Evolutionary conservation across 2,113 vertebrate genomes (phyloP).

Genomic region (Dascyllus trimaculatus): DNA sequence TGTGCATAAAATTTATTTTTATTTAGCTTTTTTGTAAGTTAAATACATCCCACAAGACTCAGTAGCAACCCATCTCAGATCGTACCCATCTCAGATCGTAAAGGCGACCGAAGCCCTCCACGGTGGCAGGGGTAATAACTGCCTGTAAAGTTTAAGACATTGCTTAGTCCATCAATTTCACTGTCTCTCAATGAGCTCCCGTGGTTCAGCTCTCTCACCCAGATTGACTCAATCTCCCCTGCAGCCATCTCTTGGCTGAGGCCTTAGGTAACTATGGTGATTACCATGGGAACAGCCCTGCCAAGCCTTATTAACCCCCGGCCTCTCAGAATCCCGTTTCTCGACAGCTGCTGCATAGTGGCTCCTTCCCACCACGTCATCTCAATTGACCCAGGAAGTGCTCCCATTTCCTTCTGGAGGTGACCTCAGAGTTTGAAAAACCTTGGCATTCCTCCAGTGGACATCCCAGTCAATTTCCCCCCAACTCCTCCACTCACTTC

Average conservation of each 20-base stretch:
- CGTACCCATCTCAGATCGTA: slow-evolving; percentile 55
- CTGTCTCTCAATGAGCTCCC: slow-evolving; percentile 13
- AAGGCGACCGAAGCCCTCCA: slow-evolving; percentile 19
- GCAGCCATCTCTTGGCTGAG: slow-evolving; percentile 44
- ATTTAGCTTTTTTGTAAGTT: slow-evolving; percentile 51
- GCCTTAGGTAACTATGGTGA: slow-evolving; percentile 53
- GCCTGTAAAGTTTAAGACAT: slow-evolving; percentile 52
- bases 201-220: slow-evolving; percentile 14
- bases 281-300: slow-evolving; percentile 59
- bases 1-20: slow-evolving; percentile 28
- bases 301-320: slow-evolving; percentile 69
- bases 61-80: slow-evolving; percentile 45
- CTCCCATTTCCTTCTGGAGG: slow-evolving; percentile 34
- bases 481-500: not conserved
- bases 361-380: slow-evolving; percentile 53
- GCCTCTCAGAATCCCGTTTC: slow-evolving; percentile 44
- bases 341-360: slow-evolving; percentile 63
- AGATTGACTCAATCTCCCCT: slow-evolving; percentile 21
- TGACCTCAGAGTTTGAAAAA: slow-evolving; percentile 46
- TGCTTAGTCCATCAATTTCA: slow-evolving; percentile 27
- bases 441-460: slow-evolving; percentile 26
- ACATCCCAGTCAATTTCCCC: slow-evolving; percentile 10
- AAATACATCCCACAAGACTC: slow-evolving; percentile 40
- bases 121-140: slow-evolving; percentile 47
- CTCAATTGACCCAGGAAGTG: slow-evolving; percentile 53